phyloP scores from a whole-genome alignment of 1,140 invertebrate species.

The Procambarus clarkii region DNA sequence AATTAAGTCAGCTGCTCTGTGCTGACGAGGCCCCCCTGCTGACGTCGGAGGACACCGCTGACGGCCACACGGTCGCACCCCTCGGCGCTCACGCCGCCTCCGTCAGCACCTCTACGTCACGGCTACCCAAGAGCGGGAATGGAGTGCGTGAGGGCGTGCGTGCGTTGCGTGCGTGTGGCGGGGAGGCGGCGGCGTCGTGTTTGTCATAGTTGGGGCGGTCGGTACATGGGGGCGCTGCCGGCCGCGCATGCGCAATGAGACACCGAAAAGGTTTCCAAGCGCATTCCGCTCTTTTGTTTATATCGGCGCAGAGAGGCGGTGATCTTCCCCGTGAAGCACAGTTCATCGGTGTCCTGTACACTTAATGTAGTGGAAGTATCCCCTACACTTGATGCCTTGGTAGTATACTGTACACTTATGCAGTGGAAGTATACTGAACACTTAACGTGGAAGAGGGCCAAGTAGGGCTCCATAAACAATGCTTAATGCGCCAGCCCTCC shows the following conservation, averaged over 20 bases:
- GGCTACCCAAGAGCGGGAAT: background rate
- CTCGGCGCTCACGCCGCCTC: background rate
- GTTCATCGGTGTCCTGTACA: no score
- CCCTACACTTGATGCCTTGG: no score
- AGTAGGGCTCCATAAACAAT: no score
- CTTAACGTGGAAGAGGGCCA: no score
- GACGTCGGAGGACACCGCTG: background rate
- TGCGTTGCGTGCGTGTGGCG: background rate
- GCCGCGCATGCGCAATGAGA: constrained; percentile 41
- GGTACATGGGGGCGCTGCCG: constrained; percentile 29
- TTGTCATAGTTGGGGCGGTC: constrained; percentile 43
- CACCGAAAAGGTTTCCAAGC: background rate
- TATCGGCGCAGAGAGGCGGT: background rate
- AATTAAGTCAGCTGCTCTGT: constrained; percentile 39
- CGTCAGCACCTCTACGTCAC: background rate
- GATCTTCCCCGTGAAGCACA: no score
- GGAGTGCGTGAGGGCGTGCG: background rate
- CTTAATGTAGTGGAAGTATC: no score
- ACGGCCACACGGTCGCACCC: background rate
- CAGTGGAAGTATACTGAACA: no score
- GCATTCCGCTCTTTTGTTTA: constrained; percentile 33
- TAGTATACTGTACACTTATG: no score
- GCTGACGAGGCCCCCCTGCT: constrained; percentile 20
- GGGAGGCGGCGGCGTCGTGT: constrained; percentile 1
- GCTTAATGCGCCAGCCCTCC: no score